Base-by-base conservation (phyloP, 2,113 vertebrate genomes). In the Origma solitaria region DNA sequence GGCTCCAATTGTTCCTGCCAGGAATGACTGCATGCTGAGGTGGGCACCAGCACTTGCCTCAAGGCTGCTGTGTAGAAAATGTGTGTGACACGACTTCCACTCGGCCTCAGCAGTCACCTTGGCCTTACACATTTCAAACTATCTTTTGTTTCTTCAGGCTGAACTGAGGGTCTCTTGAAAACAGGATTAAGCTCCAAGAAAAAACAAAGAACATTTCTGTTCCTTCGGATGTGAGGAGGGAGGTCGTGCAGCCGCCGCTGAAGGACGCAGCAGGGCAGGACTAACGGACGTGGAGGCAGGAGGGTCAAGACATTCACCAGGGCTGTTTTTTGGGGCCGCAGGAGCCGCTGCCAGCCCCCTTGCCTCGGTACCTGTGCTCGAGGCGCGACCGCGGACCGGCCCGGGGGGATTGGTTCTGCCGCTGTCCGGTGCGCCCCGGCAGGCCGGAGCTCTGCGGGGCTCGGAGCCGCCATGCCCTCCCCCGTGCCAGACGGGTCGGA, bases 361-460 rank as follows among this genome's bases (percentile, higher is more conserved):
- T 0, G 3, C 2, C 15, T 15, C 5, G 3, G 1, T 6, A 16
- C 7, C 10, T 6, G 23, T 23, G 7, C 35, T 7, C 7, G 15
- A 14, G 8, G 10, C 1, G 0, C 9, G 15, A 19, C 22, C 11
- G 5, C 2, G 13, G 4, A 9, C 23, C 22, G 8, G 2, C 11
- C 31, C 7, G 16, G 3, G 7, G 21, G 11, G 3, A 19, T 14
- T 10, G 5, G 35, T 6, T 9, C 21, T 5, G 16, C 10, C 11
- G 7, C 0, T 9, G 1, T 2, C 2, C 22, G 7, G 14, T 1
- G 37, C 22, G 33, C 38, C 9, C 5, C 9, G 5, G 28, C 17
- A 13, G 5, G 51, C 33, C 38, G 11, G 9, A 3, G 4, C 18
- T 5, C 33, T 3, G 53, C 22, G 7, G 51, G 22, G 9, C 45